A percentile compares a stretch with the other conserved stretches of the same genome.
Evolutionary conservation across 2,888 invertebrate species (phyloP).

Genomic region (Oligia fasciuncula): DNA sequence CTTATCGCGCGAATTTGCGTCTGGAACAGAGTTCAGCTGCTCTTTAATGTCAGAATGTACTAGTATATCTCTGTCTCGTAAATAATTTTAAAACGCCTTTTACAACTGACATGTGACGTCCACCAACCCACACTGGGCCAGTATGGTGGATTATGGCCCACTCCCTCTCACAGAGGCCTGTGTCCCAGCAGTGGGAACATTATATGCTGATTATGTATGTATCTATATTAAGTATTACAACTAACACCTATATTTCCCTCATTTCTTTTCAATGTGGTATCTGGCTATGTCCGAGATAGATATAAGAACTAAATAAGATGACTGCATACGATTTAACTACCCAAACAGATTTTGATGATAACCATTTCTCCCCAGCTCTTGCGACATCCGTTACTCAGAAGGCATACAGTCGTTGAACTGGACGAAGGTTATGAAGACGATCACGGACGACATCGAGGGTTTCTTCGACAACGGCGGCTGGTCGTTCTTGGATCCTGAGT

Average conservation of each 20-base stretch:
- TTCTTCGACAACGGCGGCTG: conserved; percentile 99
- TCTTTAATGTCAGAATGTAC: neutral
- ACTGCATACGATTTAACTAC: neutral
- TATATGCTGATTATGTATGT: too few relatives aligned
- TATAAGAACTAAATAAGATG: neutral
- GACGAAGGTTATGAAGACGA: conserved; percentile 99
- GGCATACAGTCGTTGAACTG: conserved; percentile 99
- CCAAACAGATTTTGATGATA: neutral
- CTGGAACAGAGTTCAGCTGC: neutral
- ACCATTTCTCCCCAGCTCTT: conserved; percentile 91
- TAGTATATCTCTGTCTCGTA: neutral
- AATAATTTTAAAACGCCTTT: neutral
- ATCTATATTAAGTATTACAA: too few relatives aligned
- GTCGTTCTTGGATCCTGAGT: conserved; percentile 99
- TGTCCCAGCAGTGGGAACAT: too few relatives aligned
- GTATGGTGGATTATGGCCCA: too few relatives aligned
- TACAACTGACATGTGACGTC: neutral
- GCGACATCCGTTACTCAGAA: conserved; percentile 99
- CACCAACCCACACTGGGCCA: too few relatives aligned
- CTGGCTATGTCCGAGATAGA: neutral
- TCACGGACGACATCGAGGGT: conserved; percentile 99
- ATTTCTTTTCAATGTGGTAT: neutral
- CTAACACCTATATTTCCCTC: neutral
- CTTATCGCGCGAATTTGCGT: neutral
- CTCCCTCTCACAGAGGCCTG: too few relatives aligned